Evolutionary conservation across 2,113 vertebrate species (phyloP).

Genomic region (Urocynchramus pylzowi): DNA sequence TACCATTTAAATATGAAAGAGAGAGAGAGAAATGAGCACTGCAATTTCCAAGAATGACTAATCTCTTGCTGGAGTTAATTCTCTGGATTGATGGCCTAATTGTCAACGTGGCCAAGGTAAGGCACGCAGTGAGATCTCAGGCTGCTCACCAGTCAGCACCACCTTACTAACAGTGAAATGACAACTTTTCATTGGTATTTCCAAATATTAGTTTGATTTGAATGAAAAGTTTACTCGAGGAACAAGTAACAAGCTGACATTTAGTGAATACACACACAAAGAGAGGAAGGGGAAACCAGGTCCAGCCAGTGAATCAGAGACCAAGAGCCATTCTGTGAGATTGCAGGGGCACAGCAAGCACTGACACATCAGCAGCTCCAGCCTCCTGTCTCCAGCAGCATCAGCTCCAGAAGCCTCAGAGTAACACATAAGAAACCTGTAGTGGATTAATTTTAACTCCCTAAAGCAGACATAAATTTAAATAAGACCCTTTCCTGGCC

Average conservation of each 20-base stretch:
- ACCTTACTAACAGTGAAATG: neutral
- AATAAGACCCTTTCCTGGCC: neutral
- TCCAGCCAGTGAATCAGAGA: neutral
- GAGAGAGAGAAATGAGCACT: neutral
- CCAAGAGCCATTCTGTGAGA: neutral
- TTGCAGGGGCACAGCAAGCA: neutral
- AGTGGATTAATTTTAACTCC: neutral
- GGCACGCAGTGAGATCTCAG: neutral
- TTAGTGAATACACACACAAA: neutral
- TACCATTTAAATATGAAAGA: constrained; percentile 32
- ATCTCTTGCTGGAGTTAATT: constrained; percentile 39
- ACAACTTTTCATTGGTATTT: neutral
- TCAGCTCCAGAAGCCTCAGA: neutral
- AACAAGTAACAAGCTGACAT: neutral
- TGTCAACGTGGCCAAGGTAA: neutral
- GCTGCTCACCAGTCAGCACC: neutral
- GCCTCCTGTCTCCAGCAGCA: neutral
- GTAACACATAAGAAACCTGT: fast-evolving
- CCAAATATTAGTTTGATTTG: neutral
- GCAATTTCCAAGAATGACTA: constrained; percentile 49
- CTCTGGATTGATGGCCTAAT: constrained; percentile 3
- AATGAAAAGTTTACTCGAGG: fast-evolving
- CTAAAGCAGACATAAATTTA: neutral
- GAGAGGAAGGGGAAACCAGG: neutral
- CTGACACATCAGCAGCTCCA: neutral